Percentiles rank a stretch among this genome's conserved stretches.
phyloP scores from a whole-genome alignment of 2,113 vertebrate species.

The Peromyscus polionotus region DNA sequence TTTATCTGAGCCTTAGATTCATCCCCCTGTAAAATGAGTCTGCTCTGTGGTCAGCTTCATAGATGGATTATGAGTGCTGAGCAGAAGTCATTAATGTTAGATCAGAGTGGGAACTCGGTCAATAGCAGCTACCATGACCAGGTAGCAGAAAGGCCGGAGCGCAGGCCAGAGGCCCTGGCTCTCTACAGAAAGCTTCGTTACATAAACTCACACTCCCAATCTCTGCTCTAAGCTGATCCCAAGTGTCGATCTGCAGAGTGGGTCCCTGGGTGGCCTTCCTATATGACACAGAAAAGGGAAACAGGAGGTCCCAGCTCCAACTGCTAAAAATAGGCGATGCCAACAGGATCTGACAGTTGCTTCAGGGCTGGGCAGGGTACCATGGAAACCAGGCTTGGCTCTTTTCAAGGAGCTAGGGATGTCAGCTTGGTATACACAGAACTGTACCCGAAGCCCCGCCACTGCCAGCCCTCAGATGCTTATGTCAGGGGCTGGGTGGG shows the following conservation, averaged over 20 bases:
- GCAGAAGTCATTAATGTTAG: background rate
- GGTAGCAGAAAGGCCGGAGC: background rate
- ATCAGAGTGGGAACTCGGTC: background rate
- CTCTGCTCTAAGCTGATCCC: background rate
- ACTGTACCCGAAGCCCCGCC: background rate
- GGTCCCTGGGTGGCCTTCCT: slow-evolving; percentile 44
- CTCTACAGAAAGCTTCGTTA: background rate
- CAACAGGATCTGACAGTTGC: slow-evolving; percentile 73
- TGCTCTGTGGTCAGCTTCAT: background rate
- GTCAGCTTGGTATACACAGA: background rate
- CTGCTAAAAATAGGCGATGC: slow-evolving; percentile 73
- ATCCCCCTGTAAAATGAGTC: slow-evolving; percentile 4
- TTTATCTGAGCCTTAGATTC: background rate
- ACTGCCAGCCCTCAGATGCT: slow-evolving; percentile 4
- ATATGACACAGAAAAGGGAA: slow-evolving; percentile 41
- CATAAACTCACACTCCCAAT: background rate
- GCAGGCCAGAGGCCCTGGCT: background rate
- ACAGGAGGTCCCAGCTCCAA: slow-evolving; percentile 53
- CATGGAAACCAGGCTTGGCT: slow-evolving; percentile 73
- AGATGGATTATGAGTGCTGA: background rate
- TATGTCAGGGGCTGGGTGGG: background rate
- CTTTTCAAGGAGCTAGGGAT: slow-evolving; percentile 52
- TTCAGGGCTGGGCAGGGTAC: slow-evolving; percentile 68
- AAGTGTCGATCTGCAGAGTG: background rate
- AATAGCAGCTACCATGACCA: background rate